Evolutionary conservation across 2,797 vertebrate species (phyloP).

Genomic region (Diglossa cyanea): DNA sequence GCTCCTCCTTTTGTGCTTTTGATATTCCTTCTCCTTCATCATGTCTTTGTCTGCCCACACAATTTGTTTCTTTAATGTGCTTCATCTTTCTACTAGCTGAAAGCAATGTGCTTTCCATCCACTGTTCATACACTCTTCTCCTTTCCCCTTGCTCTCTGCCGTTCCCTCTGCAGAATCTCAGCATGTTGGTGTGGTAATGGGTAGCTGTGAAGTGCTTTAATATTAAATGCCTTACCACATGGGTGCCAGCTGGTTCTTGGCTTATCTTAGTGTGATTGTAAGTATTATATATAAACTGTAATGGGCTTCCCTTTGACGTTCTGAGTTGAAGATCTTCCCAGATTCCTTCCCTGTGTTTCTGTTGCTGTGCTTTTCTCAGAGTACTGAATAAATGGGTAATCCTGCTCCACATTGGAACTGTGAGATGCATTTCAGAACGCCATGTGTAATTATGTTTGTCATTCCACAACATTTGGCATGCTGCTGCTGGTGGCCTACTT

Average conservation of each 20-base stretch:
- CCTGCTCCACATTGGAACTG: background rate
- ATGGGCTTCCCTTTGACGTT: background rate
- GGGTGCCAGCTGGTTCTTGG: background rate
- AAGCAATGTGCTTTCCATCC: background rate
- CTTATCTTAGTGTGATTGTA: background rate
- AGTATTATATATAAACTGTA: background rate
- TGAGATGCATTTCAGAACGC: slow-evolving; percentile 50
- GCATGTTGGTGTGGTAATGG: background rate
- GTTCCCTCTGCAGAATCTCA: background rate
- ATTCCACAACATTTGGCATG: slow-evolving; percentile 53
- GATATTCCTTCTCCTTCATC: slow-evolving; percentile 29
- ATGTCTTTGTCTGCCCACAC: slow-evolving; percentile 31
- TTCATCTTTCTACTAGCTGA: background rate
- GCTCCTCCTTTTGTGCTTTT: slow-evolving; percentile 29
- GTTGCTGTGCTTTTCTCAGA: background rate
- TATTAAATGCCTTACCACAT: background rate
- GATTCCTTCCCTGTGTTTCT: background rate
- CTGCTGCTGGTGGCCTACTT: slow-evolving; percentile 59
- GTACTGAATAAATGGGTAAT: background rate
- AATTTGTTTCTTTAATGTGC: slow-evolving; percentile 18
- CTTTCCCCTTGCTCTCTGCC: background rate
- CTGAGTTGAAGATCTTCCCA: background rate
- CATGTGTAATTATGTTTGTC: slow-evolving; percentile 39
- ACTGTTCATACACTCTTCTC: background rate
- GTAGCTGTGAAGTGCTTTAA: background rate